Evolutionary conservation across 2,113 vertebrate species (phyloP).

Genomic region (Vidua chalybeata): DNA sequence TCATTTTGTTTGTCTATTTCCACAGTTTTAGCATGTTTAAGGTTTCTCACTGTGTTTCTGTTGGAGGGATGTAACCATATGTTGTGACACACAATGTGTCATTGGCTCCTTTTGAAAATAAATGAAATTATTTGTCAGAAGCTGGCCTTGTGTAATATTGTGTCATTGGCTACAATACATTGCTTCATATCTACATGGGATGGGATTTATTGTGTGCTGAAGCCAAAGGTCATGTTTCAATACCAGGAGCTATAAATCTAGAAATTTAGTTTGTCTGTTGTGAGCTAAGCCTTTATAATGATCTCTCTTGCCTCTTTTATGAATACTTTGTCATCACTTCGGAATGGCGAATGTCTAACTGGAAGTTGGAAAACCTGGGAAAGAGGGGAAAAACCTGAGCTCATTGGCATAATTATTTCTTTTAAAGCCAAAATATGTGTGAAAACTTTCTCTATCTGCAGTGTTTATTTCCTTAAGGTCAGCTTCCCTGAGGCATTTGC

Average conservation of each 20-base stretch:
- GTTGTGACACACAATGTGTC: neutral
- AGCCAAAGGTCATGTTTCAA: neutral
- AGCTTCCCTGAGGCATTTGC: neutral
- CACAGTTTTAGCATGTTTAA: neutral
- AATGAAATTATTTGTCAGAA: neutral
- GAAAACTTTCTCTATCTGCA: neutral
- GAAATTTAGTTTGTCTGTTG: neutral
- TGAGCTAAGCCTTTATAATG: neutral
- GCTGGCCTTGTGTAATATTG: neutral
- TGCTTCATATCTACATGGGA: neutral
- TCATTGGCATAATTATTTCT: neutral
- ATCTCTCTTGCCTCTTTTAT: neutral
- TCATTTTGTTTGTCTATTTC: neutral
- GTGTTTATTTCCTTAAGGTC: neutral
- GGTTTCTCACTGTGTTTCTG: neutral
- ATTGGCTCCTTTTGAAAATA: neutral
- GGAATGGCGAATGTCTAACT: neutral
- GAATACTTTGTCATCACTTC: neutral
- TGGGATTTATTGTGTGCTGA: neutral
- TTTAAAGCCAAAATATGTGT: neutral
- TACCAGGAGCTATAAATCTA: neutral
- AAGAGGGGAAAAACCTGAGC: neutral
- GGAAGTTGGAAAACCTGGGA: neutral
- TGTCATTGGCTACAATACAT: neutral
- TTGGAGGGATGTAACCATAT: neutral